Evolutionary conservation across 2,797 vertebrate genomes (phyloP).

Genomic region (Furcifer pardalis): DNA sequence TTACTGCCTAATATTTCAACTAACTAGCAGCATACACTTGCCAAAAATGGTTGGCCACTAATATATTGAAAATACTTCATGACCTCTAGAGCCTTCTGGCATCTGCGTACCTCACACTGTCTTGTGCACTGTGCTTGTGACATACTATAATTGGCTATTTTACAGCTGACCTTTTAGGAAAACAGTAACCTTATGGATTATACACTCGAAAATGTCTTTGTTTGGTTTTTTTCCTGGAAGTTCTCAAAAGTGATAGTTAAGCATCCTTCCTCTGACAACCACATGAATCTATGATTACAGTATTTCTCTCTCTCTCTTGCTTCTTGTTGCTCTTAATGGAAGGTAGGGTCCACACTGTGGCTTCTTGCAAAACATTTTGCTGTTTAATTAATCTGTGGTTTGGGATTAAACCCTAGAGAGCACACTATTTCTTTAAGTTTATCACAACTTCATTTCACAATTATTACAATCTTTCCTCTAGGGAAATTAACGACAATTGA

Average conservation of each 20-base stretch:
- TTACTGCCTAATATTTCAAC: background rate
- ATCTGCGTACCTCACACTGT: background rate
- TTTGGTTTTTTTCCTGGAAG: conserved; percentile 17
- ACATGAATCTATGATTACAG: background rate
- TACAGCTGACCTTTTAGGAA: conserved; percentile 13
- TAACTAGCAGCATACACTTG: background rate
- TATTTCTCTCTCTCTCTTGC: no score
- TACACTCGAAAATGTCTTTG: background rate
- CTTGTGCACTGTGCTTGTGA: background rate
- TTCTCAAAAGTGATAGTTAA: background rate
- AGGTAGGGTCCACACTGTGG: background rate
- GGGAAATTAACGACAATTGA: conserved; percentile 39
- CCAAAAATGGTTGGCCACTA: background rate
- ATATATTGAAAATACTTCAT: background rate
- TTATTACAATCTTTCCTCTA: conserved; percentile 21
- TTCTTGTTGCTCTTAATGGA: background rate
- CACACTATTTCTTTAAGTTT: conserved; percentile 40
- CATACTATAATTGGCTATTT: background rate
- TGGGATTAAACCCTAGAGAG: conserved; percentile 35
- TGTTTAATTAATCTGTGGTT: conserved; percentile 50
- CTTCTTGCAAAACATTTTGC: conserved; percentile 12
- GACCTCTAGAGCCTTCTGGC: background rate
- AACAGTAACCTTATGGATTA: background rate
- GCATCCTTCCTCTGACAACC: background rate
- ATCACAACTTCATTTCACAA: conserved; percentile 43